A percentile compares a stretch with the other conserved stretches of the same genome.
Evolutionary conservation across 2,888 invertebrate species (phyloP).

Genomic region (Malachius bipustulatus): DNA sequence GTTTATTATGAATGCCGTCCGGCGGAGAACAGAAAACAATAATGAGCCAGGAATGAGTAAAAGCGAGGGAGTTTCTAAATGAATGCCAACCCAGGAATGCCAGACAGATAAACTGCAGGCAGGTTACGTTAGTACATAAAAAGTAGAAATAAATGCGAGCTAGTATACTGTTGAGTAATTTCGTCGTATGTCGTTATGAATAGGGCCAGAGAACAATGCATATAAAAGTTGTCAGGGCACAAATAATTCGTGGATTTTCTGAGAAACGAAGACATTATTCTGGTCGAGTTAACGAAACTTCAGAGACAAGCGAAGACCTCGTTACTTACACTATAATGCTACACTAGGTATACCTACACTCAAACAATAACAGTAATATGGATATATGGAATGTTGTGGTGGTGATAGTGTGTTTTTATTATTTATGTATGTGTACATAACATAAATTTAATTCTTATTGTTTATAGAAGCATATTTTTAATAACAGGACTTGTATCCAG

Average conservation of each 20-base stretch:
- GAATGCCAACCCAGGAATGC: too few relatives aligned
- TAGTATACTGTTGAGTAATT: not conserved
- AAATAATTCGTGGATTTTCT: not conserved
- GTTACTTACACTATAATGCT: not conserved
- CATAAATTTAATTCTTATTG: constrained; percentile 26
- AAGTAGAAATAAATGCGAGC: constrained; percentile 1
- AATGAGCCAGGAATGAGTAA: too few relatives aligned
- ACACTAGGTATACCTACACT: too few relatives aligned
- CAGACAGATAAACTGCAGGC: not conserved
- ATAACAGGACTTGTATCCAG: too few relatives aligned
- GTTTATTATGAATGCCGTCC: too few relatives aligned
- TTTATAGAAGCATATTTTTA: constrained; percentile 22
- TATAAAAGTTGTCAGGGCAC: constrained; percentile 3
- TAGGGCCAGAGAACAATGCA: not conserved
- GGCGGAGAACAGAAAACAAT: too few relatives aligned
- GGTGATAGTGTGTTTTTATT: too few relatives aligned
- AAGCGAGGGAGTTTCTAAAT: too few relatives aligned
- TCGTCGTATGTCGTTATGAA: constrained; percentile 2
- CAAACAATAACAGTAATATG: too few relatives aligned
- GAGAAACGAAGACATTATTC: not conserved
- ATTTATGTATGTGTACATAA: constrained; percentile 22
- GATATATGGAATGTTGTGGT: too few relatives aligned
- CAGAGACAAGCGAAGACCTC: constrained; percentile 1
- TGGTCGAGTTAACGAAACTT: not conserved
- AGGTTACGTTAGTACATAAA: not conserved